These are phyloP conservation scores for Bagarius yarrelli DNA, from an alignment of 2,113 vertebrate genomes.

Conservation along the genomic window DNA sequence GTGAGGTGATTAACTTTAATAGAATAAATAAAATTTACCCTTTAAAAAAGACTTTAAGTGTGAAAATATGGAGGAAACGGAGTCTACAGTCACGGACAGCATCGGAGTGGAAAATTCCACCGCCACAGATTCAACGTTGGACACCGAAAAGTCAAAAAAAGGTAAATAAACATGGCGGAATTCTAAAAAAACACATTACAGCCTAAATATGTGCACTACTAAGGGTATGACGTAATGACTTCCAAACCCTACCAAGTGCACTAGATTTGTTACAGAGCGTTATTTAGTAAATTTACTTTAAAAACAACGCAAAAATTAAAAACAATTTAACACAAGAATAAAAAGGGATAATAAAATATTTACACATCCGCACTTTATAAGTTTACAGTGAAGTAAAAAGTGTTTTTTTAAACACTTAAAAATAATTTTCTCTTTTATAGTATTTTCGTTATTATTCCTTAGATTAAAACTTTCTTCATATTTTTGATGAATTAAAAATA, in stretches of 20 bases:
- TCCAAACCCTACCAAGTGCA: neutral
- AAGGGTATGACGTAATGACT: neutral
- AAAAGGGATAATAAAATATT: neutral
- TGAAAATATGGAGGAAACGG: constrained; percentile 65
- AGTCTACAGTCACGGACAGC: constrained; percentile 64
- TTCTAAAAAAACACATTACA: neutral
- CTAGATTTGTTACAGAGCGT: neutral
- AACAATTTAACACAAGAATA: neutral
- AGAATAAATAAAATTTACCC: neutral
- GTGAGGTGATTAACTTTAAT: neutral
- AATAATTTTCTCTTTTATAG: too few species aligned
- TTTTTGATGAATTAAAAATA: too few species aligned
- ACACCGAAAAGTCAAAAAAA: constrained; percentile 65
- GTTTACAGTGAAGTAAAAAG: neutral
- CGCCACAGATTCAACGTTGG: constrained; percentile 51
- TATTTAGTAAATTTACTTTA: neutral
- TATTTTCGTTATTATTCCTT: too few species aligned
- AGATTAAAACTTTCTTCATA: too few species aligned
- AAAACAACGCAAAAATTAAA: neutral
- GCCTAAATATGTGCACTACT: neutral
- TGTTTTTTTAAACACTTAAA: too few species aligned
- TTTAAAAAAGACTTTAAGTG: too few species aligned
- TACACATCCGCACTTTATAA: neutral
- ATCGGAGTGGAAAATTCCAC: constrained; percentile 62
- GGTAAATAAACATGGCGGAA: constrained; percentile 52